Evolutionary conservation across 1,140 invertebrate species (phyloP).

Genomic region (Cardiocondyla obscurior): DNA sequence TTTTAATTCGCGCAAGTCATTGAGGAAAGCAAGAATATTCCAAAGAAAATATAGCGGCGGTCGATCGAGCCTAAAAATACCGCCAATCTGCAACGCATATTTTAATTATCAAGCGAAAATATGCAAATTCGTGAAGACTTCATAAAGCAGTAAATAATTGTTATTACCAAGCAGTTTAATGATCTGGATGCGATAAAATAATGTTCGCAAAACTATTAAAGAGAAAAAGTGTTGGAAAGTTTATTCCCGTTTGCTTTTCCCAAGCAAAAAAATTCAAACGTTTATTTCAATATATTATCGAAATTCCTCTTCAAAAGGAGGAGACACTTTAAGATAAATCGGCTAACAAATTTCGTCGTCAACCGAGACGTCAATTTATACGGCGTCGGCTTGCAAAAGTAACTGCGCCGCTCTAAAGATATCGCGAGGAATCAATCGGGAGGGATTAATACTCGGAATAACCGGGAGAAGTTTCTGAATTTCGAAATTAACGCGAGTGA

Average conservation of each 20-base stretch:
- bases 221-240: not conserved
- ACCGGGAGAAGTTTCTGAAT: not conserved
- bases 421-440: constrained; percentile 1
- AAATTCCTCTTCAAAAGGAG: not conserved
- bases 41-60: not conserved
- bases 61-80: not conserved
- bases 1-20: constrained; percentile 25
- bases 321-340: not conserved
- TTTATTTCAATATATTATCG: not conserved
- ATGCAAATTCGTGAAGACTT: not conserved
- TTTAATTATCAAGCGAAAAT: not conserved
- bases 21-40: not conserved
- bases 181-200: not conserved
- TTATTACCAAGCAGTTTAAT: not conserved
- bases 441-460: constrained; percentile 12
- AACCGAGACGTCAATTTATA: constrained; percentile 18
- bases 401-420: not conserved
- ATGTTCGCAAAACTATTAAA: not conserved
- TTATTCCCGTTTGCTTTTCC: not conserved
- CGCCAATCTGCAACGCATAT: not conserved
- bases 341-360: not conserved
- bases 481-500: not conserved
- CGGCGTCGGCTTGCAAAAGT: not conserved
- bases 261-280: not conserved
- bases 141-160: not conserved